These are phyloP conservation scores for Drosophila malerkotliana DNA, from an alignment of 1,140 invertebrate species.

Conservation along the genomic window DNA sequence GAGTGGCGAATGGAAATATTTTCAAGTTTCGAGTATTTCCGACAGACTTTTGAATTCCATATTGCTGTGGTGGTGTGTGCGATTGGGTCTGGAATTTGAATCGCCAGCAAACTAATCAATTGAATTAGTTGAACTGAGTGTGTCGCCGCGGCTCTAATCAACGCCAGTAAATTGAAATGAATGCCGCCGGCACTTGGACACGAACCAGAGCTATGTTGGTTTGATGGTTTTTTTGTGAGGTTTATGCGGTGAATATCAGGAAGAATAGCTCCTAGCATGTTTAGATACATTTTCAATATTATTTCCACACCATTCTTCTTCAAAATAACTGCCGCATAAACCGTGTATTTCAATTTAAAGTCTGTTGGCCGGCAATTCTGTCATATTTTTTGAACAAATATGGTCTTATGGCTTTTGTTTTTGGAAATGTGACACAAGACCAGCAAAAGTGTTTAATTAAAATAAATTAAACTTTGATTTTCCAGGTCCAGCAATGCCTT, in stretches of 20 bases:
- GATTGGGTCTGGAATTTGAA: slow-evolving; percentile 11
- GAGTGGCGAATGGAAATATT: slow-evolving; percentile 44
- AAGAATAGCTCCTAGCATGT: too few species aligned
- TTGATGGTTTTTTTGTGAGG: neutral
- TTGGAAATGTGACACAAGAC: slow-evolving; percentile 15
- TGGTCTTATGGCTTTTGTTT: slow-evolving; percentile 1
- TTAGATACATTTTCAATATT: too few species aligned
- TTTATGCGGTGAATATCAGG: slow-evolving; percentile 16
- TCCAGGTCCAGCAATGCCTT: slow-evolving; percentile 1
- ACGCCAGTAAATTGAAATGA: slow-evolving; percentile 44
- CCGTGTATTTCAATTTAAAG: slow-evolving; percentile 11
- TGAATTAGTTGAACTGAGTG: slow-evolving; percentile 56
- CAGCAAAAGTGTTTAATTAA: slow-evolving; percentile 52
- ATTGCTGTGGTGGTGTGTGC: slow-evolving; percentile 10
- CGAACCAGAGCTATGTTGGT: slow-evolving; percentile 19
- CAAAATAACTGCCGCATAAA: neutral
- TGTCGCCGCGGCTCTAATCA: slow-evolving; percentile 49
- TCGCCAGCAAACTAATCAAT: slow-evolving; percentile 66
- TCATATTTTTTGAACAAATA: slow-evolving; percentile 24
- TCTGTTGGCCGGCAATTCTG: slow-evolving; percentile 19
- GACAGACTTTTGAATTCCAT: slow-evolving; percentile 17
- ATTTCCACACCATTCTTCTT: neutral
- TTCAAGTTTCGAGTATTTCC: slow-evolving; percentile 14
- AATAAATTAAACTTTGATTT: slow-evolving; percentile 59
- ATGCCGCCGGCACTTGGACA: slow-evolving; percentile 39